Evolutionary conservation across 2,888 invertebrate genomes (phyloP).

Genomic region (Bhutanitis thaidina): DNA sequence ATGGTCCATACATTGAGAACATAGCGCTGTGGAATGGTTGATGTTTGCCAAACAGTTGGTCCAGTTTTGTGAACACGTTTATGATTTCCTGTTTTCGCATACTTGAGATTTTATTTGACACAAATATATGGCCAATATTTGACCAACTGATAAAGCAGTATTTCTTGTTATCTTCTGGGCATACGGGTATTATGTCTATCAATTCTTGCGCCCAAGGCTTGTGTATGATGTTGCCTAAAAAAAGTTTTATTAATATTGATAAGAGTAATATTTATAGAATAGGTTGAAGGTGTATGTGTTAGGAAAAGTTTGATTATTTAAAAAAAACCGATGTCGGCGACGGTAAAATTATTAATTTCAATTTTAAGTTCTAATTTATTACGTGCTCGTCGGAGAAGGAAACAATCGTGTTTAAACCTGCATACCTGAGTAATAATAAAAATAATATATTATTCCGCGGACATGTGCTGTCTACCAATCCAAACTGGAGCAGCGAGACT

Average conservation of each 20-base stretch:
- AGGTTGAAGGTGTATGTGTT: too few relatives aligned
- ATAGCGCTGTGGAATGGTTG: constrained; percentile 77
- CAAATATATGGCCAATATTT: constrained; percentile 83
- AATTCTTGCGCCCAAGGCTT: constrained; percentile 54
- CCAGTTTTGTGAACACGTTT: constrained; percentile 84
- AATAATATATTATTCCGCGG: too few relatives aligned
- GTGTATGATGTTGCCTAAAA: constrained; percentile 53
- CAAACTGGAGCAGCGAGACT: too few relatives aligned
- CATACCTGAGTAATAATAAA: too few relatives aligned
- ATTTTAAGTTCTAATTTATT: too few relatives aligned
- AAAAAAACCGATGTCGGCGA: too few relatives aligned
- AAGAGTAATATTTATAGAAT: neutral
- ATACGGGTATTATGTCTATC: constrained; percentile 77
- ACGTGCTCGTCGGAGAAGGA: too few relatives aligned
- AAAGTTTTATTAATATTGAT: constrained; percentile 1
- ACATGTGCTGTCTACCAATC: too few relatives aligned
- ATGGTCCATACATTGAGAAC: constrained; percentile 85
- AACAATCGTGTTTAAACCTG: too few relatives aligned
- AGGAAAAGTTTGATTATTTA: too few relatives aligned
- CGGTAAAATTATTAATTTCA: too few relatives aligned
- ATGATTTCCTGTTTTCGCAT: constrained; percentile 84
- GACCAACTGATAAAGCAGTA: constrained; percentile 85
- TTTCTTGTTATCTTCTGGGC: constrained; percentile 72
- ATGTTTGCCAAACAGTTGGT: constrained; percentile 84
- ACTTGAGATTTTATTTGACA: constrained; percentile 73